A percentile compares a stretch with the other conserved stretches of the same genome.
Conservation (phyloP, 2,888 invertebrate species). For the Tubiluchus corallicola region DNA sequence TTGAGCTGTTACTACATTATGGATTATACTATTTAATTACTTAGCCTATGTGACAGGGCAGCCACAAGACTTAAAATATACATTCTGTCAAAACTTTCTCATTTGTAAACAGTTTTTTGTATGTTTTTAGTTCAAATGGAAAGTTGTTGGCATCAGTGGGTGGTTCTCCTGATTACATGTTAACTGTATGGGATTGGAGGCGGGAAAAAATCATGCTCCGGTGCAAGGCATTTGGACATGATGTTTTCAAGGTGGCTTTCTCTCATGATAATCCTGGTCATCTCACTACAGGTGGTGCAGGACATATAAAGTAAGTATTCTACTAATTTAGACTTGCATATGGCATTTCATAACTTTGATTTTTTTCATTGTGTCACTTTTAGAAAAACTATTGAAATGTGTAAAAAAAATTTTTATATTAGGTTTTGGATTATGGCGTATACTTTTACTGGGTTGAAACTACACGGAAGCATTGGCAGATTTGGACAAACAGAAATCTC, state of each 20-base stretch:
- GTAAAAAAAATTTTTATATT: conserved; percentile 47
- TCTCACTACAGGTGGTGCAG: conserved; percentile 51
- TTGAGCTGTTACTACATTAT: conserved; percentile 5
- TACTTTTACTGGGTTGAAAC: conserved; percentile 75
- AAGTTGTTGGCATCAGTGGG: conserved; percentile 60
- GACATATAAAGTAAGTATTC: conserved; percentile 26
- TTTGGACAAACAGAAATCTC: conserved; percentile 83
- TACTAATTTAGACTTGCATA: no score
- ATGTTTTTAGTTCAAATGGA: conserved; percentile 50
- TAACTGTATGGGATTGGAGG: conserved; percentile 78
- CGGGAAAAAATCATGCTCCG: conserved; percentile 51
- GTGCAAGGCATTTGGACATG: conserved; percentile 61
- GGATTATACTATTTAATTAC: conserved; percentile 4
- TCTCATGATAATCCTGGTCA: conserved; percentile 59
- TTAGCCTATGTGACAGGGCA: no score
- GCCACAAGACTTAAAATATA: no score
- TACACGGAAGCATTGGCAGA: conserved; percentile 67
- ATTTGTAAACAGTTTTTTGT: conserved; percentile 2
- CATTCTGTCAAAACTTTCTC: background rate
- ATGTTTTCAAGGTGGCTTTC: conserved; percentile 57
- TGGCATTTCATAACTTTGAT: no score
- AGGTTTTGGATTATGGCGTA: conserved; percentile 84
- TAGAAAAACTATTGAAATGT: conserved; percentile 11
- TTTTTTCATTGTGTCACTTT: background rate
- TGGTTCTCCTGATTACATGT: conserved; percentile 62